Evolutionary conservation across 2,888 invertebrate genomes (phyloP), one percentile per base, ranked within the genome.

Genomic region (Polyommatus icarus): DNA sequence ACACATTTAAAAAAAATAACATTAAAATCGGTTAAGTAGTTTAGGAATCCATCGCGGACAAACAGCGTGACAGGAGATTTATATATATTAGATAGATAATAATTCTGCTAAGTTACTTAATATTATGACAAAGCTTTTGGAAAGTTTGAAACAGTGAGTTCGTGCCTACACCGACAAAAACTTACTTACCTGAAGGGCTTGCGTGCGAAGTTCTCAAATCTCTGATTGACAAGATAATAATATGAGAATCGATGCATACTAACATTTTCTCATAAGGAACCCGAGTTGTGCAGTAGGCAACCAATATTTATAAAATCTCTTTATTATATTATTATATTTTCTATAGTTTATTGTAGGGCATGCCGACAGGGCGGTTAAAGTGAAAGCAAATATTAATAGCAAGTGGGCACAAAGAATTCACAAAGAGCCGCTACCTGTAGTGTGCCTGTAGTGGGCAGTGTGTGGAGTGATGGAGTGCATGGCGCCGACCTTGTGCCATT

Each of bases 381-480:
- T 61, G 24, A 61, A 61, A 24, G 24, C 12, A 61, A 61, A 61
- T 61, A 61, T 61, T 61, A 61, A 61, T 24, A 61, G 61, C 20
- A 61, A 61, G 61, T 61, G 61, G 59, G 10, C 24, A 61, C 24
- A 24, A 61, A 61, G 61, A 24, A 24, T 20, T 24, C 5, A 12
- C 20, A 61, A 61, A 61, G 61, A 61, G 61, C 61, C 61, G 24
- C 61, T 24, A 61, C 61, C 61, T 61, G 59, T 57, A 57, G 18
- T 46, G 46, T 46, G 46, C 7, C 57, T 59, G 24, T 67, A 67
- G 67, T 67, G 67, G 67, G 29, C 67, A 67, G 67, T 67, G 67
- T 67, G 67, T 67, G 61, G 61, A 61, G 61, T 61, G 67, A 67
- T 67, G 67, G 67, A 67, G 67, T 67, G 67, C 67, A 67, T 5